Conservation (phyloP, 2,113 vertebrate genomes). For the Coreoperca whiteheadi region DNA sequence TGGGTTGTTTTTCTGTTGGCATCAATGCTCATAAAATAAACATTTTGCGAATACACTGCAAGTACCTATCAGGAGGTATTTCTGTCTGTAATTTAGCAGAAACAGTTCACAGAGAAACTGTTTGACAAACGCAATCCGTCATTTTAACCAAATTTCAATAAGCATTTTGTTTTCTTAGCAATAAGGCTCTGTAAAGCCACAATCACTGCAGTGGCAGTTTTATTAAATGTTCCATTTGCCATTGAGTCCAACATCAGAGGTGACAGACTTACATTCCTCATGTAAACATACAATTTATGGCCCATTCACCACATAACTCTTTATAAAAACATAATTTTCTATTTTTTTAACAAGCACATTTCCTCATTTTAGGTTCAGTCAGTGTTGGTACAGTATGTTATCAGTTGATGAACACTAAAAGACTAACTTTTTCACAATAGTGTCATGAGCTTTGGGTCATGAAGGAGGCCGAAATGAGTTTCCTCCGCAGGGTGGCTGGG, state of each 20-base stretch:
- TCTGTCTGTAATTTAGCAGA: not conserved
- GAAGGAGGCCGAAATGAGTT: no score
- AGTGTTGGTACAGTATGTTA: not conserved
- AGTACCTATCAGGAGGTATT: not conserved
- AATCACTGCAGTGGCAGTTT: not conserved
- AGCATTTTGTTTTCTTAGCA: not conserved
- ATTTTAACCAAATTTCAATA: not conserved
- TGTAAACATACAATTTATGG: no score
- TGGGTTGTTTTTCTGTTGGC: not conserved
- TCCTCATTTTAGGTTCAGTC: not conserved
- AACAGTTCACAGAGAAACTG: not conserved
- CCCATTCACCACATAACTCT: not conserved
- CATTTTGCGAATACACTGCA: not conserved
- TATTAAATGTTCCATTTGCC: not conserved
- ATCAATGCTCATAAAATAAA: conserved; percentile 6
- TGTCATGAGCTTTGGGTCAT: no score
- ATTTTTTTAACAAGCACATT: not conserved
- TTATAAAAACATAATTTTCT: not conserved
- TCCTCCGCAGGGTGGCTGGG: no score
- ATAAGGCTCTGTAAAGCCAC: not conserved
- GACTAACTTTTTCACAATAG: not conserved
- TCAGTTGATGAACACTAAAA: not conserved
- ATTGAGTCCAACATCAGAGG: not conserved
- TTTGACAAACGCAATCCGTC: conserved; percentile 24
- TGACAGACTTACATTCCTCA: not conserved